These are phyloP conservation scores for Glomeris maerens DNA, from an alignment of 1,140 invertebrate genomes.

Conservation along the genomic window DNA sequence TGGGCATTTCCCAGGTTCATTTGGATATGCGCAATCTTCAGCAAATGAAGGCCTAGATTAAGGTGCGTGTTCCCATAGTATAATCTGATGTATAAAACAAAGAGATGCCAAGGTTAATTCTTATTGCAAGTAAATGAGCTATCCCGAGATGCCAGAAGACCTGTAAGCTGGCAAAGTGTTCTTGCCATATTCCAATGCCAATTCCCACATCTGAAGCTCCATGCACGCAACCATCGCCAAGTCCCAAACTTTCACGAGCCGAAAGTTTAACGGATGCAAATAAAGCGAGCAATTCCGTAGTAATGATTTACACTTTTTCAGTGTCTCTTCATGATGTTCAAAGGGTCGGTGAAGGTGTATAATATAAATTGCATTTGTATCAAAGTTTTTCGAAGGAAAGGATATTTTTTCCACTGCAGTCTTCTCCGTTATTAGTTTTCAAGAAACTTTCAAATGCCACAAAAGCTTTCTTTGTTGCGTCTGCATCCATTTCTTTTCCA, in stretches of 20 bases:
- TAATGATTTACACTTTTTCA: conserved; percentile 41
- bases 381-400: background rate
- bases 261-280: no score
- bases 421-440: background rate
- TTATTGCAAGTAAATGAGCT: conserved; percentile 8
- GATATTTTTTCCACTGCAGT: background rate
- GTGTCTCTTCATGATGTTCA: background rate
- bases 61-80: conserved; percentile 57
- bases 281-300: no score
- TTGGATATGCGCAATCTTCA: conserved; percentile 56
- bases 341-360: background rate
- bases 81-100: conserved; percentile 47
- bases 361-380: background rate
- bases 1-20: conserved; percentile 40
- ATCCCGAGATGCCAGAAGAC: background rate
- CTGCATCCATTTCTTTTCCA: no score
- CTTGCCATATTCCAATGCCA: conserved; percentile 47
- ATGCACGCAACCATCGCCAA: conserved; percentile 55
- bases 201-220: no score
- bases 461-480: no score
- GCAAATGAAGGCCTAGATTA: conserved; percentile 48
- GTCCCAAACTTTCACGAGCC: conserved; percentile 61
- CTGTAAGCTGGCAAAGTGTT: no score
- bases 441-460: no score
- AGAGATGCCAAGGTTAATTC: conserved; percentile 19